Base-by-base conservation (phyloP, 1,140 invertebrate species). In the Reticulitermes speratus region DNA sequence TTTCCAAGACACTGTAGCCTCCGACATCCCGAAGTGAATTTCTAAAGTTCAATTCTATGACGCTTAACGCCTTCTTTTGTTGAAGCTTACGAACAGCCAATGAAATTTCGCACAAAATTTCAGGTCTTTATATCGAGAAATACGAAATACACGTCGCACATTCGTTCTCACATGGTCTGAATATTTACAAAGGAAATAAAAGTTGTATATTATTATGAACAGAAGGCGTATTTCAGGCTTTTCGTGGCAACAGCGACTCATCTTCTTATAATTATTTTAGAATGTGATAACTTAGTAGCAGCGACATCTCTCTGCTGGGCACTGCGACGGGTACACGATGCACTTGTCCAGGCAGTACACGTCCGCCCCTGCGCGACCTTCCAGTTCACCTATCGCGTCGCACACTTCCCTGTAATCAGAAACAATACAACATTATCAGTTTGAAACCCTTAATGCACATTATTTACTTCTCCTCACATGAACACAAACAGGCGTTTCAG, bases 261-360 rank as follows among this genome's bases (percentile, higher is more conserved):
- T 12, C n/a, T 75, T 11, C 65, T 75, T 16, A 75, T 19, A 55
- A 9, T n/a, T n/a, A 25, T 25, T 30, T 6, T n/a, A 8, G 65
- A 25, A 2, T 25, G 8, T 75, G 65, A 25, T 55, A 75, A 30
- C 65, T 75, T 83, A 90, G 87, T 95, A 96, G 90, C 96, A 97
- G 87, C 91, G 91, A 88, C 96, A 97, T 89, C 94, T 93, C 88
- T 96, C 90, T 45, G 90, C 90, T 6, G 96, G 95, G 89, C 96
- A 97, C 82, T 91, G 92, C 6, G 94, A 93, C 23, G 94, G 93
- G 90, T 96, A 95, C 30, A 95, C 94, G 86, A 97, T 93, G 91
- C 96, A 97, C 87, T 95, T 92, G 89, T 97, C 96, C 93, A 96
- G 94, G 89, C 96, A 97, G 88, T 96, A 96, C n/a, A 95, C 93